phyloP scores from a whole-genome alignment of 2,797 vertebrate species.

The Scolopax rusticola region DNA sequence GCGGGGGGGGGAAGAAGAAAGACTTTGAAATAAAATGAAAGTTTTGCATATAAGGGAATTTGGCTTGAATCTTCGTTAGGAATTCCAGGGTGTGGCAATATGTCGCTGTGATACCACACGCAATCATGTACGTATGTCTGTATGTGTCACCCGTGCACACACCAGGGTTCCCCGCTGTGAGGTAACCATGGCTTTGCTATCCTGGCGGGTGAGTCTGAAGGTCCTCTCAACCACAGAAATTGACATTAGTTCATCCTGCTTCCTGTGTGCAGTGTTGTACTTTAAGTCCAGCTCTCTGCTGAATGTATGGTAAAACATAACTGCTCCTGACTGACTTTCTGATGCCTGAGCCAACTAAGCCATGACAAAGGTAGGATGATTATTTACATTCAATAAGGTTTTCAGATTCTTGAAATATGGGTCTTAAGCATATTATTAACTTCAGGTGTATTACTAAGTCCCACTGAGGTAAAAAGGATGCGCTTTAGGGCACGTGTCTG shows the following conservation, averaged over 20 bases:
- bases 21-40: neutral
- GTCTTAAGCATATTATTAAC: neutral
- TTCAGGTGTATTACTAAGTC: neutral
- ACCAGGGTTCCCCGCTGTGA: neutral
- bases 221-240: neutral
- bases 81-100: neutral
- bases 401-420: neutral
- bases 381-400: neutral
- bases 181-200: neutral
- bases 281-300: neutral
- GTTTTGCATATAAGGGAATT: neutral
- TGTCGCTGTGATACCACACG: neutral
- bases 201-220: neutral
- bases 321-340: neutral
- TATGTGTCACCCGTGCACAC: neutral
- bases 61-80: neutral
- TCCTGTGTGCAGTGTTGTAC: neutral
- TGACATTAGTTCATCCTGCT: neutral
- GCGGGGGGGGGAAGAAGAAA: too few relatives aligned
- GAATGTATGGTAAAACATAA: neutral
- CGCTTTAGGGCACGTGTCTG: conserved; percentile 17
- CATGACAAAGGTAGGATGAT: neutral
- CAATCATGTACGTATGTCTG: neutral
- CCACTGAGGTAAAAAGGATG: conserved; percentile 7
- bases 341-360: neutral